A percentile compares a stretch with the other conserved stretches of the same genome.
These are phyloP conservation scores for Clarias platycephalus DNA, from an alignment of 2,797 vertebrate genomes.

Conservation along the genomic window DNA sequence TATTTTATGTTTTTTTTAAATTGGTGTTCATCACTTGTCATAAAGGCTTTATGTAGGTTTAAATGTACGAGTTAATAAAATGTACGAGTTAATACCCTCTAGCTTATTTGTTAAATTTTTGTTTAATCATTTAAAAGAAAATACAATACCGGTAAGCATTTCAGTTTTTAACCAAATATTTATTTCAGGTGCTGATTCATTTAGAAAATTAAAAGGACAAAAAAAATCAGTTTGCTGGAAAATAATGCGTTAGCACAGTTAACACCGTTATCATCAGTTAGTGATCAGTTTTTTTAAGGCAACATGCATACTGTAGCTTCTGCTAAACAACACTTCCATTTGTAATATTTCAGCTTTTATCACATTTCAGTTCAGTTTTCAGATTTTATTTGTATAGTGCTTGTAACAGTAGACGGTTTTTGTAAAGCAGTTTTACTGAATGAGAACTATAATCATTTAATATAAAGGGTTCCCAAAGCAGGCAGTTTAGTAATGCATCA, in stretches of 20 bases:
- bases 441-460: background rate
- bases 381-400: background rate
- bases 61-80: background rate
- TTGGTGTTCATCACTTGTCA: background rate
- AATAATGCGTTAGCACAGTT: conserved; percentile 28
- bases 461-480: conserved; percentile 2
- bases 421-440: conserved; percentile 1
- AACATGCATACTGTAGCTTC: conserved; percentile 37
- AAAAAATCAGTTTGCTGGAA: conserved; percentile 31
- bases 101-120: background rate
- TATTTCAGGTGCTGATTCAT: conserved; percentile 47
- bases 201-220: conserved; percentile 55
- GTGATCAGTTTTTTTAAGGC: conserved; percentile 20
- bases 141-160: conserved; percentile 14
- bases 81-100: background rate
- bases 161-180: conserved; percentile 61
- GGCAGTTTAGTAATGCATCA: conserved; percentile 15
- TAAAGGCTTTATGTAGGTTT: background rate
- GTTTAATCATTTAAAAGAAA: background rate
- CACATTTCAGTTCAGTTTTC: conserved; percentile 2
- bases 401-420: background rate
- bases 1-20: too few species aligned
- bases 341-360: background rate
- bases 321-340: conserved; percentile 2
- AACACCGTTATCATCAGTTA: conserved; percentile 28